These are phyloP conservation scores for Anisognathus igniventris DNA, from an alignment of 2,797 vertebrate species.

Conservation along the genomic window DNA sequence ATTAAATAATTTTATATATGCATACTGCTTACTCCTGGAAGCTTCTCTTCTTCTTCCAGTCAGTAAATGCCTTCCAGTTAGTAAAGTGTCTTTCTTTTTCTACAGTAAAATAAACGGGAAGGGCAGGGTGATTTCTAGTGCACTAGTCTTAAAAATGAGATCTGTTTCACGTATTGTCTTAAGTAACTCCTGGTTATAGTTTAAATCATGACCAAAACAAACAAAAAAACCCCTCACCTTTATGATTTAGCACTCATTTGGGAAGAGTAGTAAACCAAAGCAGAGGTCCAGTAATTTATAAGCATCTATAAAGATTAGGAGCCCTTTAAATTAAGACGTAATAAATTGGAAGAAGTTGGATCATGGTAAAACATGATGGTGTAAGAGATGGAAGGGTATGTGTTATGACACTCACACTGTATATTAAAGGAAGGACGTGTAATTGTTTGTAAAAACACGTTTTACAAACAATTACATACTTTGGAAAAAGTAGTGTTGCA, in stretches of 20 bases:
- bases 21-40: background rate
- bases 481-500: background rate
- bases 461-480: background rate
- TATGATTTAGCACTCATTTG: background rate
- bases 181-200: background rate
- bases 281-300: background rate
- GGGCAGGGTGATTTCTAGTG: background rate
- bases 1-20: background rate
- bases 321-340: background rate
- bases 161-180: background rate
- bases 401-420: background rate
- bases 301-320: background rate
- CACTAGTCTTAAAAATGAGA: background rate
- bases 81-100: background rate
- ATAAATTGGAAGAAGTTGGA: background rate
- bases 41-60: background rate
- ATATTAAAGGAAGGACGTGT: background rate
- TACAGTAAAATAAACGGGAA: background rate
- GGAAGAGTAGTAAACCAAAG: background rate
- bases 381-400: background rate
- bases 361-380: background rate
- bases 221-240: rapidly evolving
- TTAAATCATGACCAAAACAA: background rate
- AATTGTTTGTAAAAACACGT: background rate
- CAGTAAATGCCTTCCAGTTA: background rate